Evolutionary conservation across 2,888 invertebrate species (phyloP).

Genomic region (Hirudinaria manillensis): DNA sequence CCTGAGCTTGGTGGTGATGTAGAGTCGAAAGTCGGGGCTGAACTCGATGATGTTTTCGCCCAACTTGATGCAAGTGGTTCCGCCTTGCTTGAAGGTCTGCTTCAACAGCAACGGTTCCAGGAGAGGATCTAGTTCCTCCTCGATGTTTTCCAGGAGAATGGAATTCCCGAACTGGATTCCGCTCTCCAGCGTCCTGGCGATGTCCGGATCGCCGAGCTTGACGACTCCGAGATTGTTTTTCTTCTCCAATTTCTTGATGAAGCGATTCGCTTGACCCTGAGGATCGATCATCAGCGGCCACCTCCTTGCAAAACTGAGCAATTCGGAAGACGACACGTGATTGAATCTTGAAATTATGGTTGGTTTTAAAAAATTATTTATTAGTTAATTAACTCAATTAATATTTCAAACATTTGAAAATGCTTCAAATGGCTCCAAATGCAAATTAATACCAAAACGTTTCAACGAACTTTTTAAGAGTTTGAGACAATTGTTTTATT

Average conservation of each 20-base stretch:
- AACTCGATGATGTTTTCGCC: conserved; percentile 57
- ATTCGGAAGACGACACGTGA: background rate
- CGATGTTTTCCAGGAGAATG: conserved; percentile 55
- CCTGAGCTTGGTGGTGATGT: conserved; percentile 56
- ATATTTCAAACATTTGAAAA: background rate
- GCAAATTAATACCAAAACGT: background rate
- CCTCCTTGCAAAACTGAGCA: conserved; percentile 51
- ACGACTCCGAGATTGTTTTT: conserved; percentile 74
- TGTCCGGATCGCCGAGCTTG: conserved; percentile 74
- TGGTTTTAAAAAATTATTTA: background rate
- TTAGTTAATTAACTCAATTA: background rate
- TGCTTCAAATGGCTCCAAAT: background rate
- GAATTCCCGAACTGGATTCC: conserved; percentile 57
- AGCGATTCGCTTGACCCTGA: conserved; percentile 76
- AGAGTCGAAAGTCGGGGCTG: conserved; percentile 55
- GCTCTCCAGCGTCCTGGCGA: conserved; percentile 60
- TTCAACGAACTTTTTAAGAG: background rate
- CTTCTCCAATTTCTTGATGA: conserved; percentile 89
- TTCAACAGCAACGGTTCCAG: conserved; percentile 55
- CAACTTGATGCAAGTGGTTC: conserved; percentile 53
- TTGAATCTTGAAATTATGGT: no score
- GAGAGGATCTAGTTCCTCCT: conserved; percentile 53
- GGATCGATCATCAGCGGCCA: conserved; percentile 55
- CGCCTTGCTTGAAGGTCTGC: conserved; percentile 56
- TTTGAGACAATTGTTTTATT: background rate